Base-by-base conservation (phyloP, 1,140 invertebrate genomes). In the Saccostrea cuccullata region DNA sequence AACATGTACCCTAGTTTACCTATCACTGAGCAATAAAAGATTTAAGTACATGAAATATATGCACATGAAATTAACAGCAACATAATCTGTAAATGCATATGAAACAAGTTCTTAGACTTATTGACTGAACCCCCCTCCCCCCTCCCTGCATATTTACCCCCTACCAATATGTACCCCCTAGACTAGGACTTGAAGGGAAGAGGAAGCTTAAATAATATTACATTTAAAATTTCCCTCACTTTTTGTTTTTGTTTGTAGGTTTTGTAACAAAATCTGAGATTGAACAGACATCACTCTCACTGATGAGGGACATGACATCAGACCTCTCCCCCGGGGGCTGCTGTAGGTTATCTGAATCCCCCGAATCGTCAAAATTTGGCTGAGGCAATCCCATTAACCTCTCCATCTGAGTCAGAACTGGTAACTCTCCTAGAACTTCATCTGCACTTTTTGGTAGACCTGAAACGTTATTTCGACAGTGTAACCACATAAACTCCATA, bases 331-430 rank as follows among this genome's bases (percentile, higher is more conserved):
- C 89, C 23, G 20, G 26, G 23, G 84, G 77, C 20, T 85, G 73
- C 17, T 88, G 85, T 0, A 67, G 56, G 8, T 64, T 60, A 4
- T 67, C 82, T 17, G 86, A 86, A 47, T 87, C 89, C 13, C 60
- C 60, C 0, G 90, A 90, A 70, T 90, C 91, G 17, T 91, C 89
- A 90, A 91, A 91, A 73, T 90, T 89, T n/a, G 91, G 91, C 73
- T 91, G 91, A 5, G 90, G 87, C 20, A 88, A 77, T 12, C 55
- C 77, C 67, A 86, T 58, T 23, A 88, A 82, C 55, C 56, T 89
- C 73, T 88, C 83, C 20, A 87, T 86, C 82, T 89, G 89, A 55
- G 85, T 86, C 55, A 86, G 67, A 2, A 90, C 20, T 11, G 87
- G 70, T 30, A 77, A 26, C 15, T 23, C 23, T 77, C 70, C 70